Evolutionary conservation across 2,888 invertebrate species (phyloP).

Genomic region (Phrixothrix hirtus): DNA sequence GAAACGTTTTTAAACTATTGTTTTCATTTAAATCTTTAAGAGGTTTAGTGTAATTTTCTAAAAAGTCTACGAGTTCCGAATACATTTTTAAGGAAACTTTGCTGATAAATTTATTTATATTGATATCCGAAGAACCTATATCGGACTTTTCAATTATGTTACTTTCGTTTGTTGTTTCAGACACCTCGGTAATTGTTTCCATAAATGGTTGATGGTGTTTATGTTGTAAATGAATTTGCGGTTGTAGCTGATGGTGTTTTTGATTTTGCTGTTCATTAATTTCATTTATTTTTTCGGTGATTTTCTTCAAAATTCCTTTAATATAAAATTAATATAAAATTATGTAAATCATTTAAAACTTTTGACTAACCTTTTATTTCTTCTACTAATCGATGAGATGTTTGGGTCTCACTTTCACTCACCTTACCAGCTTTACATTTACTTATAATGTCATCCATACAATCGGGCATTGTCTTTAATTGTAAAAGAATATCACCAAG

Average conservation of each 20-base stretch:
- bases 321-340: too few relatives aligned
- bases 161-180: background rate
- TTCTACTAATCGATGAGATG: conserved; percentile 59
- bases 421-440: conserved; percentile 56
- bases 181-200: too few relatives aligned
- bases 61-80: conserved; percentile 61
- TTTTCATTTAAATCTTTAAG: conserved; percentile 66
- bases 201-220: too few relatives aligned
- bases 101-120: conserved; percentile 57
- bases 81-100: conserved; percentile 61
- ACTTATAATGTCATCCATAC: conserved; percentile 58
- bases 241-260: too few relatives aligned
- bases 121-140: background rate
- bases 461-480: conserved; percentile 55
- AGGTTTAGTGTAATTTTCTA: conserved; percentile 62
- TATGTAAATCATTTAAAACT: too few relatives aligned
- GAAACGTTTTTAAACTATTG: conserved; percentile 70
- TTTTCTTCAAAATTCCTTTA: too few relatives aligned
- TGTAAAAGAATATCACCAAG: conserved; percentile 53
- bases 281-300: too few relatives aligned
- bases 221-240: too few relatives aligned
- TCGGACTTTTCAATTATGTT: background rate
- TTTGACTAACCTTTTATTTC: conserved; percentile 54
- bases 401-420: conserved; percentile 60
- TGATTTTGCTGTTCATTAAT: too few relatives aligned